Evolutionary conservation across 2,113 vertebrate species (phyloP).

Genomic region (Seriola quinqueradiata): DNA sequence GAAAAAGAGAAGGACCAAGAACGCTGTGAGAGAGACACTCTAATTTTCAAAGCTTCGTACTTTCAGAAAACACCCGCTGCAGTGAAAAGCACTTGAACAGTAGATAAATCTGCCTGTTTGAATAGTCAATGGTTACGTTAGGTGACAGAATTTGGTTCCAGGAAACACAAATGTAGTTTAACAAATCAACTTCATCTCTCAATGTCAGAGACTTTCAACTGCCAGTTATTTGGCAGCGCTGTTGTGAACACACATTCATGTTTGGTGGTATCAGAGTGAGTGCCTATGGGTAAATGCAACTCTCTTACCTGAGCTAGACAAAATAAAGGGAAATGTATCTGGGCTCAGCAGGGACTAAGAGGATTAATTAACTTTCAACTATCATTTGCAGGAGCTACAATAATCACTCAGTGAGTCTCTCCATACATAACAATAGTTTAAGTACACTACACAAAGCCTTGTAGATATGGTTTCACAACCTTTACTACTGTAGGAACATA

Average conservation of each 20-base stretch:
- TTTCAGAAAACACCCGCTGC: constrained; percentile 43
- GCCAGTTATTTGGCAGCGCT: constrained; percentile 38
- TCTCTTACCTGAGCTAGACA: constrained; percentile 51
- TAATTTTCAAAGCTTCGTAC: constrained; percentile 35
- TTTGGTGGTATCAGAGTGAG: constrained; percentile 38
- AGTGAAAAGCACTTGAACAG: constrained; percentile 38
- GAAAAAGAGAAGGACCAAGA: constrained; percentile 57
- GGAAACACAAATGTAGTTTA: constrained; percentile 10
- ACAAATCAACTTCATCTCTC: constrained; percentile 42
- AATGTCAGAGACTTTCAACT: constrained; percentile 39
- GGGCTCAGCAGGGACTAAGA: constrained; percentile 45
- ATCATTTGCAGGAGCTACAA: constrained; percentile 48
- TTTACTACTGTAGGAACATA: constrained; percentile 14
- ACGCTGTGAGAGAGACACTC: constrained; percentile 44
- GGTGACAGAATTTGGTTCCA: constrained; percentile 21
- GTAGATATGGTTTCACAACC: constrained; percentile 27
- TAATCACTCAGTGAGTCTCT: constrained; percentile 53
- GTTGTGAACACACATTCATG: constrained; percentile 29
- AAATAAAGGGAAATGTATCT: constrained; percentile 49
- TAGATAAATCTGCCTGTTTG: constrained; percentile 4
- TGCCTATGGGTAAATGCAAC: constrained; percentile 43
- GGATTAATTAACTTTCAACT: constrained; percentile 71
- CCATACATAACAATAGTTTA: constrained; percentile 50
- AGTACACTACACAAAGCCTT: constrained; percentile 42
- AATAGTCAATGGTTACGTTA: constrained; percentile 10